Conservation (phyloP, 2,113 vertebrate species). For the Porphyrio hochstetteri region DNA sequence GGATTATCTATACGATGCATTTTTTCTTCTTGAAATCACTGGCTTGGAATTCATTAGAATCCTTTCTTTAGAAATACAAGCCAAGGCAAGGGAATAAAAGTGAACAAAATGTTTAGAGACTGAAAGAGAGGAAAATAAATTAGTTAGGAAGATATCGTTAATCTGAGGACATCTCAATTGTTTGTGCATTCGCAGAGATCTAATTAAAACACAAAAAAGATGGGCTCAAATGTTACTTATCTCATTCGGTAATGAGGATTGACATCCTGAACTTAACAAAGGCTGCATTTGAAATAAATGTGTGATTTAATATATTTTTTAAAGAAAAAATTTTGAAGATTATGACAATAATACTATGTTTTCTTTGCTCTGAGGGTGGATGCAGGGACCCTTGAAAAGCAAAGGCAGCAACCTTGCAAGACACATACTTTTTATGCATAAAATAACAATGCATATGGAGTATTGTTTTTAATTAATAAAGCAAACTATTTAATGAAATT, state of each 20-base stretch:
- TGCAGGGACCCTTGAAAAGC: background rate
- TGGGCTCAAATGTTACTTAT: background rate
- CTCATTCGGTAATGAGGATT: background rate
- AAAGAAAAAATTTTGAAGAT: background rate
- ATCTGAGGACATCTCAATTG: background rate
- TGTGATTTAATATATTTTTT: background rate
- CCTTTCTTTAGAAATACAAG: background rate
- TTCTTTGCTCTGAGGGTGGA: background rate
- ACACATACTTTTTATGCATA: background rate
- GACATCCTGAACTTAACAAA: background rate
- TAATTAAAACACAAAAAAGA: background rate
- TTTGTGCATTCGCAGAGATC: background rate
- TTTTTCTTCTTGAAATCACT: background rate
- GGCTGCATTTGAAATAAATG: background rate
- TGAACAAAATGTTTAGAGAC: background rate
- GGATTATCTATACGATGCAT: background rate
- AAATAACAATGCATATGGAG: background rate
- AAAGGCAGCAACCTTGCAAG: background rate
- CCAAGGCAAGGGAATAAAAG: background rate
- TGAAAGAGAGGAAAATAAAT: background rate
- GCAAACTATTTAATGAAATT: background rate
- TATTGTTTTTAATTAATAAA: background rate
- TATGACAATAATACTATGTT: accelerated
- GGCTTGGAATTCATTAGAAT: background rate
- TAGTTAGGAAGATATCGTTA: background rate